Evolutionary conservation across 1,140 invertebrate genomes (phyloP).

Genomic region (Neodiprion lecontei): DNA sequence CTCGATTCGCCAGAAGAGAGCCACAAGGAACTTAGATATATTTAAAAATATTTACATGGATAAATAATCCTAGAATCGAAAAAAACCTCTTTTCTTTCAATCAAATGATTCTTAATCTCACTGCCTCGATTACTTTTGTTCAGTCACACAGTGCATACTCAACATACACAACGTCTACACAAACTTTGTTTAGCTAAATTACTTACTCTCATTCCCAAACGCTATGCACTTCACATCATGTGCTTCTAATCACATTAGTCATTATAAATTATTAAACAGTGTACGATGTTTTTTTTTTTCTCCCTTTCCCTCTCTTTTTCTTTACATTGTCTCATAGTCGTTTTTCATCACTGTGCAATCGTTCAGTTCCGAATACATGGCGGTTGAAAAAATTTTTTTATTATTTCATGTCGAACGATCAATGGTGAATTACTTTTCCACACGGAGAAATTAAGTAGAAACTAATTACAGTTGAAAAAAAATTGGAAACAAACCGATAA

Average conservation of each 20-base stretch:
- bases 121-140: neutral
- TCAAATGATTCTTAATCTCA: constrained; percentile 8
- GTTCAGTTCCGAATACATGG: neutral
- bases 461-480: constrained; percentile 23
- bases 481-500: constrained; percentile 14
- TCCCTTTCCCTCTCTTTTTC: constrained; percentile 32
- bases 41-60: neutral
- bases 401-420: no score
- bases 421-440: no score
- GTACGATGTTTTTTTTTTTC: constrained; percentile 26
- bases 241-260: constrained; percentile 55
- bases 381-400: neutral
- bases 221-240: constrained; percentile 35
- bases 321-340: constrained; percentile 46
- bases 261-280: constrained; percentile 57
- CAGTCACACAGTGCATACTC: constrained; percentile 4
- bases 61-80: neutral
- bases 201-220: constrained; percentile 33
- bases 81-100: neutral
- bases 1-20: constrained; percentile 1
- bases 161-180: neutral
- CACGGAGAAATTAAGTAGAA: no score
- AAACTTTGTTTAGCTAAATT: constrained; percentile 7
- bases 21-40: constrained; percentile 3
- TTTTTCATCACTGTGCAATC: constrained; percentile 28